Conservation (phyloP, 2,797 vertebrate species). For the Threskiornis aethiopicus region DNA sequence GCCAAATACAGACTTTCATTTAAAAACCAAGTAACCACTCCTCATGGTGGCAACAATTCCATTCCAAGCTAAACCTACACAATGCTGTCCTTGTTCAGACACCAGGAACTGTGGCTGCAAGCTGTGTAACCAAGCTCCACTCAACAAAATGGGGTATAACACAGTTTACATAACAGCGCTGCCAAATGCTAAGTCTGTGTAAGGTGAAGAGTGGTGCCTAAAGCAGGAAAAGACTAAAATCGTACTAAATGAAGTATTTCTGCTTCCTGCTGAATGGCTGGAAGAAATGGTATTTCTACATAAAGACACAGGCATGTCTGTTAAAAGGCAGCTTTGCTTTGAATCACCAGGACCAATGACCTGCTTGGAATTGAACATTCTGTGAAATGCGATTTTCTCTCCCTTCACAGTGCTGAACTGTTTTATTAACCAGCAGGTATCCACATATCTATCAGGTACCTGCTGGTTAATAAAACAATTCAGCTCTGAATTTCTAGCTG, state of each 20-base stretch:
- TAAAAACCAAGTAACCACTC: not conserved
- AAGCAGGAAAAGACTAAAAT: not conserved
- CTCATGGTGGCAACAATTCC: not conserved
- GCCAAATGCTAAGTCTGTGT: not conserved
- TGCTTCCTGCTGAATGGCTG: not conserved
- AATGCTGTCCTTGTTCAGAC: not conserved
- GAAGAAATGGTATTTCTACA: not conserved
- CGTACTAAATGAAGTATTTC: not conserved
- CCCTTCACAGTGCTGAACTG: not conserved
- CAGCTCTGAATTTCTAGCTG: constrained; percentile 27
- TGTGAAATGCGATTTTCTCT: constrained; percentile 11
- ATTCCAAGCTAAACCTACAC: not conserved
- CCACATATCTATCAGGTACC: not conserved
- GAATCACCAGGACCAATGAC: not conserved
- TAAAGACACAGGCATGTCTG: not conserved
- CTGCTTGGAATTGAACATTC: not conserved
- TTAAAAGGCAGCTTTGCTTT: not conserved
- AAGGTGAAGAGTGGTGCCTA: not conserved
- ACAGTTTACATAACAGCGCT: not conserved
- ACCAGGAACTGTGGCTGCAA: not conserved
- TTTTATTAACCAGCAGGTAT: not conserved
- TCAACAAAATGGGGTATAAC: not conserved
- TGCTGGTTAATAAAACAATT: constrained; percentile 3
- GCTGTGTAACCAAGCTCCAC: not conserved
- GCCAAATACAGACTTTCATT: not conserved